Evolutionary conservation across 2,888 invertebrate species (phyloP).

Genomic region (Drosophila tanythrix): DNA sequence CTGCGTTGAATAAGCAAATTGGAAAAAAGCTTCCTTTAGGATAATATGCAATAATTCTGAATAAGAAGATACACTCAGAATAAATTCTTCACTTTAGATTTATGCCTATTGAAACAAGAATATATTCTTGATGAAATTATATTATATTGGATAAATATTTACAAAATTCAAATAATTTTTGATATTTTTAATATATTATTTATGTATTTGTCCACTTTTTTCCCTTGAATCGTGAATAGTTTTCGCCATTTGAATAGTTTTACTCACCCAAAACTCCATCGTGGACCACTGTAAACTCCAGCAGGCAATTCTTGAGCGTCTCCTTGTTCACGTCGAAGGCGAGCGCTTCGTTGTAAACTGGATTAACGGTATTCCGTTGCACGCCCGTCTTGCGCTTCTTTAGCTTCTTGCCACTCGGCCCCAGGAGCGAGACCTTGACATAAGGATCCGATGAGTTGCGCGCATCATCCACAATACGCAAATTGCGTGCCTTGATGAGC

Average conservation of each 20-base stretch:
- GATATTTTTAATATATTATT: not conserved
- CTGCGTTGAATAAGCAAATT: not conserved
- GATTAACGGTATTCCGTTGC: slow-evolving; percentile 93
- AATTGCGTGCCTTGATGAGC: slow-evolving; percentile 95
- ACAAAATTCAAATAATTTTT: rapidly evolving
- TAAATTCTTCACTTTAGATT: too few relatives aligned
- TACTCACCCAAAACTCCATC: slow-evolving; percentile 86
- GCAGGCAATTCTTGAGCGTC: slow-evolving; percentile 86
- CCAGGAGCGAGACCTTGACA: slow-evolving; percentile 95
- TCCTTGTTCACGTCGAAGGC: slow-evolving; percentile 95
- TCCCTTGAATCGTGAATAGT: not conserved
- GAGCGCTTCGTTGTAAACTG: slow-evolving; percentile 96
- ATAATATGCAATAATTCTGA: too few relatives aligned
- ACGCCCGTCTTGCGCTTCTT: slow-evolving; percentile 97
- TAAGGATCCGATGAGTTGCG: slow-evolving; percentile 97
- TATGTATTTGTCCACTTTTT: not conserved
- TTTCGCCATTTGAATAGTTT: not conserved
- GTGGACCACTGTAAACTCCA: slow-evolving; percentile 88
- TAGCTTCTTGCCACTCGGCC: slow-evolving; percentile 94
- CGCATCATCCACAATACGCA: slow-evolving; percentile 97
- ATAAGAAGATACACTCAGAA: too few relatives aligned
- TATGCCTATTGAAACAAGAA: too few relatives aligned
- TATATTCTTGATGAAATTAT: not conserved
- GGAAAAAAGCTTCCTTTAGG: not conserved
- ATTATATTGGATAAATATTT: not conserved